Evolutionary conservation across 2,888 invertebrate genomes (phyloP), one percentile per base, ranked within the genome.

Genomic region (Cotesia congregata): DNA sequence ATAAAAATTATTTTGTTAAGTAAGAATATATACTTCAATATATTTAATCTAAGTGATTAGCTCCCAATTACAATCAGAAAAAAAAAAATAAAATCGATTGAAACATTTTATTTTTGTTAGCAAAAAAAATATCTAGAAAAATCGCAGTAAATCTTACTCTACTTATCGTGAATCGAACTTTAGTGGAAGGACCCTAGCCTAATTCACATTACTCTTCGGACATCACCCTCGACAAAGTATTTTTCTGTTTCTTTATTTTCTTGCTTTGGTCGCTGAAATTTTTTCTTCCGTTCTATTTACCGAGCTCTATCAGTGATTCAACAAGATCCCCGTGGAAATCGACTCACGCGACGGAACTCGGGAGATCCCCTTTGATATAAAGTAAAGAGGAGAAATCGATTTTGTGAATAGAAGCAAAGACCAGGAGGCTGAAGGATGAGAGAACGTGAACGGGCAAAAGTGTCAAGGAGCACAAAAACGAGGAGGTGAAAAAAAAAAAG

Each of bases 371-470:
- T 86, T 85, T 85, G 30, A 30, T 30, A 30, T 30, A 30, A 30
- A 30, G 30, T 30, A 85, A 85, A 80, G 79, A 79, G 81, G 81
- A 81, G 85, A 86, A 86, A 86, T 86, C 85, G 84, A 86, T 86
- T 85, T 86, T 82, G 78, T 79, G 80, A 82, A 30, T 30, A 30
- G 30, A 80, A 80, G 81, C 50, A 50, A 50, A 50, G 50, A 50
- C 9, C 12, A 50, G 50, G 50, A 82, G 80, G 80, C 80, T 78
- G 81, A 76, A 38, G 73, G 77, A 77, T 80, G 79, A 76, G 80
- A 78, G 79, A 80, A 79, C 78, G 77, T 79, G 79, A 74, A 79
- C 76, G 65, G 76, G 79, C 77, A 75, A 75, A 77, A 80, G 65
- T 79, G 72, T 72, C 80, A 78, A 80, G 79, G 79, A 50, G 50